Conservation (phyloP, 30 jellyfish, hydroid and myxozoan species). For the Hydra vulgaris region DNA sequence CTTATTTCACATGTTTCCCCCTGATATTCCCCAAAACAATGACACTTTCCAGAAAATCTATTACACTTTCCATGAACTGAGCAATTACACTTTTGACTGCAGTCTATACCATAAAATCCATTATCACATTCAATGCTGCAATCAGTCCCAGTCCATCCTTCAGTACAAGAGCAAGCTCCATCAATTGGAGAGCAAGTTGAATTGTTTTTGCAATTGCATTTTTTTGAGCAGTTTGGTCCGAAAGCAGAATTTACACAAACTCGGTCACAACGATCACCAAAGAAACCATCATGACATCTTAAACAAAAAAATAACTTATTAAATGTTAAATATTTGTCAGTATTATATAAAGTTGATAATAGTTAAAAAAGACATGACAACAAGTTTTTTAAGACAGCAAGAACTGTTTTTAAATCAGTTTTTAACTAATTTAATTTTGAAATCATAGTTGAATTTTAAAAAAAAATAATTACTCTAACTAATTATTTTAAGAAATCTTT, state of each 20-base stretch:
- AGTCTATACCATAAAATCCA: conserved; percentile 61
- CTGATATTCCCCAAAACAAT: conserved; percentile 65
- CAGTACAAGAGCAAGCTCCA: conserved; percentile 56
- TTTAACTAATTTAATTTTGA: no score
- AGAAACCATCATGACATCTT: conserved; percentile 56
- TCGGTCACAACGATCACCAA: conserved; percentile 50
- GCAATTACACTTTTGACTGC: conserved; percentile 40
- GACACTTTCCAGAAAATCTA: conserved; percentile 44
- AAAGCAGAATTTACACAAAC: conserved; percentile 39
- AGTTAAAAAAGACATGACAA: no score
- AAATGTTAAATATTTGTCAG: neutral
- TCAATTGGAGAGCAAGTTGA: conserved; percentile 43
- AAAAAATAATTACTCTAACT: no score
- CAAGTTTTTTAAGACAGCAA: no score
- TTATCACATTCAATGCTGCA: conserved; percentile 43
- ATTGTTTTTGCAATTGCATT: conserved; percentile 43
- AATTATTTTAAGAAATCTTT: no score
- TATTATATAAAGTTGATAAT: no score
- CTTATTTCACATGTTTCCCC: conserved; percentile 42
- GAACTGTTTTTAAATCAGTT: no score
- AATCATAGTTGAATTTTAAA: no score
- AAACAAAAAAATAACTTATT: neutral
- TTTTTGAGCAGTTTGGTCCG: conserved; percentile 38
- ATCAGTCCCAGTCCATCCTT: conserved; percentile 54
- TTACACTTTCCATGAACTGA: conserved; percentile 48